These are phyloP conservation scores for Lutraria rhynchaena DNA, from an alignment of 1,140 invertebrate genomes.

Conservation along the genomic window DNA sequence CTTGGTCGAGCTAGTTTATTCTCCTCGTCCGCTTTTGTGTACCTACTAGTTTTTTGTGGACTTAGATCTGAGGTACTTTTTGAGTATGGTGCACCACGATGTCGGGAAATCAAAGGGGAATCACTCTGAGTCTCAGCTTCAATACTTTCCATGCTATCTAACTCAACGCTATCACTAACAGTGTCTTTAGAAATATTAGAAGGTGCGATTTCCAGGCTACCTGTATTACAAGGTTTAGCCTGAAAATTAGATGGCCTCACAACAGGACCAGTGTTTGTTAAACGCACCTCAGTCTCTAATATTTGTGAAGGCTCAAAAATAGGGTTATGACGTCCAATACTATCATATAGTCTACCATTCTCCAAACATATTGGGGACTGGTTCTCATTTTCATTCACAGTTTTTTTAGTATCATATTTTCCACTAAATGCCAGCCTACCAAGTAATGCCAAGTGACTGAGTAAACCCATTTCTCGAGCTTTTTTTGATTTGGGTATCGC, in stretches of 20 bases:
- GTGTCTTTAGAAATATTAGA: conserved; percentile 1
- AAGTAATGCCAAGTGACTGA: conserved; percentile 50
- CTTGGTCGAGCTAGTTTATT: conserved; percentile 67
- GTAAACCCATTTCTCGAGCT: conserved; percentile 46
- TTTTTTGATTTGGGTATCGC: conserved; percentile 27
- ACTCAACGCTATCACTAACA: conserved; percentile 7
- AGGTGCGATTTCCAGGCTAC: neutral
- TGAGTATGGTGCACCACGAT: conserved; percentile 61
- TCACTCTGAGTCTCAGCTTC: conserved; percentile 23
- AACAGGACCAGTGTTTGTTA: conserved; percentile 51
- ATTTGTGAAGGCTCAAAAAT: conserved; percentile 52
- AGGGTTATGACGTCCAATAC: conserved; percentile 57
- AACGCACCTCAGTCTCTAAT: conserved; percentile 51
- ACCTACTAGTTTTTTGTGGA: conserved; percentile 60
- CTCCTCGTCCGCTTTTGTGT: conserved; percentile 49
- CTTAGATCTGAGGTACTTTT: conserved; percentile 73
- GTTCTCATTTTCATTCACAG: conserved; percentile 15
- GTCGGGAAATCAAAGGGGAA: conserved; percentile 40
- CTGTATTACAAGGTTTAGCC: conserved; percentile 17
- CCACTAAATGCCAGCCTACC: conserved; percentile 48
- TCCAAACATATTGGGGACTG: conserved; percentile 66
- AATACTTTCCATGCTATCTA: conserved; percentile 26
- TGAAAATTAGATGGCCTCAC: conserved; percentile 38
- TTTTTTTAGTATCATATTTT: conserved; percentile 43
- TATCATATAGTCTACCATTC: conserved; percentile 62